Evolutionary conservation across 2,113 vertebrate species (phyloP), one percentile per base, ranked within the genome.

Genomic region (Casuarius casuarius): DNA sequence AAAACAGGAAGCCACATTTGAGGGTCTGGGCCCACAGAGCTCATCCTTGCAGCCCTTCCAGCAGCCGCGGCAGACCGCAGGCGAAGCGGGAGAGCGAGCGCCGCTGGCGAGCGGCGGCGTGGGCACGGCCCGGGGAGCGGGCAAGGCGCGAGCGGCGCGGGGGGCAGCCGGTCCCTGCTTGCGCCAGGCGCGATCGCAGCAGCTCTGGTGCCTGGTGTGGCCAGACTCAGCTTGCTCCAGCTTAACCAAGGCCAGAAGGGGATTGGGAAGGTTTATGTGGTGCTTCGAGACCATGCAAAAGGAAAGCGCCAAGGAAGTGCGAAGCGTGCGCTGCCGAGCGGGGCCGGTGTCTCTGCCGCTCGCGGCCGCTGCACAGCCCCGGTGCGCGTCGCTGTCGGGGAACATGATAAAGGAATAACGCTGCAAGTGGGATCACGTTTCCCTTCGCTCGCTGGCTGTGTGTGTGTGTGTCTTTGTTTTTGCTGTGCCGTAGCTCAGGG

Each of bases 401-500:
- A 93, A 92, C 74, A 80, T 68, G 91, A 96, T 77, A 90, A 90
- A 96, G 84, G 91, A 94, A 94, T 89, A 96, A 90, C 92, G 66
- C 96, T 96, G 95, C 94, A 95, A 93, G 94, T 95, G 94, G 95
- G 94, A 97, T 97, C 95, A 96, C 5, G 84, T 95, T 96, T 88
- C 89, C 16, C 87, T 78, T 79, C 7, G 1, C 63, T 77, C 20
- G 84, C 66, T 63, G 80, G 94, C 94, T 95, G 82, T 93, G 61
- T 95, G 49, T 96, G 97, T 96, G 97, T 97, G 97, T 91, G 96
- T 92, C 76, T 97, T 95, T 98, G 96, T 97, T 97, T 97, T 95
- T 97, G 92, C 95, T 98, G 94, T 96, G 96, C 97, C 74, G 87
- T 86, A 38, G 98, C 97, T 98, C 96, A 97, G 97, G 96, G 97